A percentile compares a stretch with the other conserved stretches of the same genome.
These are phyloP conservation scores for Apamea crenata DNA, from an alignment of 2,888 invertebrate species.

Conservation along the genomic window DNA sequence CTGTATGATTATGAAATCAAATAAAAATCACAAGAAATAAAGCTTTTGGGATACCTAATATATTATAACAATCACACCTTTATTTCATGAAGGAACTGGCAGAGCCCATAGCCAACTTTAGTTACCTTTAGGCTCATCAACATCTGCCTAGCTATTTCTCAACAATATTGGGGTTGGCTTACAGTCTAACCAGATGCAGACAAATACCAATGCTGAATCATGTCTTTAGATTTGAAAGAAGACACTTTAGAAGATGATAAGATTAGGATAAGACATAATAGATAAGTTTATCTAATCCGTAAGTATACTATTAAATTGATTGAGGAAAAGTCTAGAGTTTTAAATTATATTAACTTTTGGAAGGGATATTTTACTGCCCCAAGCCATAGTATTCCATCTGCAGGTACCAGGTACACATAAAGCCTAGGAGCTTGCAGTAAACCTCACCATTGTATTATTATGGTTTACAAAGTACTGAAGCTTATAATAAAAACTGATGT, in stretches of 20 bases:
- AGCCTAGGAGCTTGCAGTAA: background rate
- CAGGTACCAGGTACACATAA: background rate
- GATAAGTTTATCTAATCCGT: conserved; percentile 2
- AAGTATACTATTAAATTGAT: background rate
- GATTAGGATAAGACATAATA: background rate
- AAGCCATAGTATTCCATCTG: background rate
- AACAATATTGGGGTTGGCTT: background rate
- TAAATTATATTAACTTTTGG: background rate
- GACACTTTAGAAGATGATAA: conserved; percentile 19
- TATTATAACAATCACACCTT: background rate
- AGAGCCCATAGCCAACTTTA: background rate
- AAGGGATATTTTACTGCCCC: background rate
- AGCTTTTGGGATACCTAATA: background rate
- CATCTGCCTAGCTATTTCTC: background rate
- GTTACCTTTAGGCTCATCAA: background rate
- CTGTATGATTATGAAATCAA: background rate
- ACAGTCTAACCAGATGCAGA: background rate
- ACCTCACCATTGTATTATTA: background rate
- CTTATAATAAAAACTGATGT: background rate
- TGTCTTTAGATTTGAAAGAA: background rate
- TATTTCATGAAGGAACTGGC: background rate
- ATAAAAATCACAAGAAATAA: background rate
- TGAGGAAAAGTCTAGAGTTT: background rate
- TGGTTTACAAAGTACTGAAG: background rate
- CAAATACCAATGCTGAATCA: background rate